Evolutionary conservation across 2,113 vertebrate species (phyloP).

Genomic region (Cebidichthys violaceus): DNA sequence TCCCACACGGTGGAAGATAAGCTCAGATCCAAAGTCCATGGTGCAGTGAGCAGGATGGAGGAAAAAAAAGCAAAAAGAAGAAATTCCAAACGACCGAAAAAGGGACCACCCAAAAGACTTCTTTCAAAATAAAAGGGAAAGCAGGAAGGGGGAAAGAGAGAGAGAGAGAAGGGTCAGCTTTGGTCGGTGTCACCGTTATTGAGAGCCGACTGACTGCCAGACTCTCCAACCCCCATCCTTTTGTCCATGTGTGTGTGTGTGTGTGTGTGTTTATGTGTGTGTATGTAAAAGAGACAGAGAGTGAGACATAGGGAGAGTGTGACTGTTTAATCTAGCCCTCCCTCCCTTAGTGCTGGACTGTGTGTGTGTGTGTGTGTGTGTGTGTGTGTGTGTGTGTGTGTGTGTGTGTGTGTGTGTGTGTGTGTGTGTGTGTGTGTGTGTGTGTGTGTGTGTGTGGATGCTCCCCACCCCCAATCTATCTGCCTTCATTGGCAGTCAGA

Average conservation of each 20-base stretch:
- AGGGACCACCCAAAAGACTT: background rate
- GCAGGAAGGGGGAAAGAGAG: background rate
- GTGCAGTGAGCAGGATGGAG: background rate
- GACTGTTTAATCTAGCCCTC: conserved; percentile 74
- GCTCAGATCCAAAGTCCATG: conserved; percentile 62
- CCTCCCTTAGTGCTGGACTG: conserved; percentile 30
- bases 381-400: conserved; percentile 24
- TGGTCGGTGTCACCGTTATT: conserved; percentile 33
- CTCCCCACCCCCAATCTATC: conserved; percentile 70
- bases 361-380: conserved; percentile 27
- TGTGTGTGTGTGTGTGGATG: conserved; percentile 24
- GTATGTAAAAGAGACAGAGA: conserved; percentile 54
- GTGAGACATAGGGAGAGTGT: conserved; percentile 64
- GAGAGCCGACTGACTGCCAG: conserved; percentile 36
- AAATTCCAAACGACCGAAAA: background rate
- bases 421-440: conserved; percentile 24
- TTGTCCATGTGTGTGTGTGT: conserved; percentile 42
- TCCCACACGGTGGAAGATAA: conserved; percentile 41
- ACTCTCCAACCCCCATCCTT: conserved; percentile 64
- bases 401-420: conserved; percentile 27
- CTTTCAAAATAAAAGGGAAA: conserved; percentile 25
- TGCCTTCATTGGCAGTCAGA: conserved; percentile 73
- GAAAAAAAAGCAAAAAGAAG: conserved; percentile 4
- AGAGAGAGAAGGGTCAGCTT: conserved; percentile 46
- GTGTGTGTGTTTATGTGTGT: conserved; percentile 34